Percentiles rank a stretch among this genome's conserved stretches.
These are phyloP conservation scores for Torymus auratus DNA, from an alignment of 2,888 invertebrate genomes.

Conservation along the genomic window DNA sequence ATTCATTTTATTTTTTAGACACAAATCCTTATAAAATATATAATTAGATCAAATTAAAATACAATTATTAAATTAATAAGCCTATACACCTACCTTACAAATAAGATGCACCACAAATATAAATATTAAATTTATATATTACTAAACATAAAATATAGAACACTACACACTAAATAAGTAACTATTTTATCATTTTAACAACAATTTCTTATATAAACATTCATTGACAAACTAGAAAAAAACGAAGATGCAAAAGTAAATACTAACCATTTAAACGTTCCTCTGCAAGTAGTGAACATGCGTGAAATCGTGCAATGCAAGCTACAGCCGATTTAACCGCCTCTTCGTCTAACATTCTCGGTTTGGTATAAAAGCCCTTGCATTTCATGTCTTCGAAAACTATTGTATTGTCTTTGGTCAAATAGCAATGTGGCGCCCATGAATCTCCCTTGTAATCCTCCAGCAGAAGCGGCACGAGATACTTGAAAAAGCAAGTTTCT, in stretches of 20 bases:
- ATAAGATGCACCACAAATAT: no score
- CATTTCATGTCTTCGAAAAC: slow-evolving; percentile 74
- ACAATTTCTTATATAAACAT: no score
- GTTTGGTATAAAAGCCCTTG: slow-evolving; percentile 66
- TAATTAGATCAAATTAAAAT: no score
- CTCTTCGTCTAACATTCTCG: slow-evolving; percentile 61
- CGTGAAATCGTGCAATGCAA: slow-evolving; percentile 69
- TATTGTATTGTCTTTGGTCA: slow-evolving; percentile 66
- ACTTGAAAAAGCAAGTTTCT: slow-evolving; percentile 32
- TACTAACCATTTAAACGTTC: slow-evolving; percentile 60
- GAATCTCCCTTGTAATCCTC: slow-evolving; percentile 59
- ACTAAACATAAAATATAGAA: no score
- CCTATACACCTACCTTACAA: no score
- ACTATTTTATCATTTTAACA: no score
- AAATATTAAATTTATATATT: no score
- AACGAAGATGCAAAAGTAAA: background rate
- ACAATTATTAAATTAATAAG: no score
- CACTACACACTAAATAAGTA: no score
- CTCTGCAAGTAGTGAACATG: slow-evolving; percentile 69
- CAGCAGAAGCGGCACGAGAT: slow-evolving; percentile 21
- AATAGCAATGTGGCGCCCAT: slow-evolving; percentile 71
- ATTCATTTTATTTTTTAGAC: no score
- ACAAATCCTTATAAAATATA: no score
- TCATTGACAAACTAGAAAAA: no score
- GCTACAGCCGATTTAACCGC: slow-evolving; percentile 65